Conservation (phyloP, 2,797 vertebrate genomes). For the Dallia pectoralis region DNA sequence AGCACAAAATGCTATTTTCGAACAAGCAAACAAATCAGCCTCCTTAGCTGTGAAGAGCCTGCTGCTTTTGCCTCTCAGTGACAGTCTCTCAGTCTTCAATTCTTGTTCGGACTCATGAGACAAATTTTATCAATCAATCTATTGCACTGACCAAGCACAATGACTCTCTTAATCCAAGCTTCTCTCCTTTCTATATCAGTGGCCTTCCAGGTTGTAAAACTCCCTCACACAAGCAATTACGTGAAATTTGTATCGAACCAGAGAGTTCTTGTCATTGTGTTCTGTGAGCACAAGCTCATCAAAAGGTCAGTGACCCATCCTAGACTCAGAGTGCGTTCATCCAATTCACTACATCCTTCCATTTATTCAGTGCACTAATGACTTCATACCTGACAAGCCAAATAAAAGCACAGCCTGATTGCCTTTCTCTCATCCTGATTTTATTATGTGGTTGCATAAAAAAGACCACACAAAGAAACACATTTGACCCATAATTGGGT, state of each 20-base stretch:
- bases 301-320: not conserved
- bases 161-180: not conserved
- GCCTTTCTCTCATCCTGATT: too few species aligned
- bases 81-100: not conserved
- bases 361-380: too few species aligned
- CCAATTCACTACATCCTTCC: not conserved
- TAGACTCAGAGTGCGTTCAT: not conserved
- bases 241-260: not conserved
- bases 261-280: not conserved
- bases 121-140: not conserved
- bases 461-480: too few species aligned
- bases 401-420: too few species aligned
- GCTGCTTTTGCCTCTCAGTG: not conserved
- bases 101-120: not conserved
- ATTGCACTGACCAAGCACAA: not conserved
- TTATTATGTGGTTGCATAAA: too few species aligned
- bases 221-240: not conserved
- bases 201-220: not conserved
- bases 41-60: not conserved
- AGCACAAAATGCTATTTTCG: constrained; percentile 2
- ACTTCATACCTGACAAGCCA: too few species aligned
- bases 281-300: not conserved
- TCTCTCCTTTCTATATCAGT: not conserved
- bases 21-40: not conserved
- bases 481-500: too few species aligned